These are phyloP conservation scores for Gastracanthus pulcherrimus DNA, from an alignment of 2,888 invertebrate genomes.

Conservation along the genomic window DNA sequence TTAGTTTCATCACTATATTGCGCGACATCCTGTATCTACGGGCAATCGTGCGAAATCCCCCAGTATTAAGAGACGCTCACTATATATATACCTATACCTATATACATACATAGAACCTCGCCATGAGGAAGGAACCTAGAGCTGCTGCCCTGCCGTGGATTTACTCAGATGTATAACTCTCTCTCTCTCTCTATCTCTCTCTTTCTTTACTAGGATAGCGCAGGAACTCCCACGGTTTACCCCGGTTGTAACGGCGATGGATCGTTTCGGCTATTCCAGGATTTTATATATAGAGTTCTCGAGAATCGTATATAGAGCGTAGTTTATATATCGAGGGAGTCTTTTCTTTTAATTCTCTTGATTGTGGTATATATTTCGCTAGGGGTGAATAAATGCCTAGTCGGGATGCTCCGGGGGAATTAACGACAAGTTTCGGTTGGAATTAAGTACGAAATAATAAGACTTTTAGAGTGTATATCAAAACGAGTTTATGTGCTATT, in stretches of 20 bases:
- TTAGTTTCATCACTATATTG: too few relatives aligned
- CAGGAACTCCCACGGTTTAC: neutral
- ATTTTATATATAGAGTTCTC: slow-evolving; percentile 13
- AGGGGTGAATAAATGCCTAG: neutral
- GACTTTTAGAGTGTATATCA: neutral
- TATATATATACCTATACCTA: too few relatives aligned
- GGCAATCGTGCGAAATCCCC: too few relatives aligned
- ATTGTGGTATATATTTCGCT: neutral
- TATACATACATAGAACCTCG: too few relatives aligned
- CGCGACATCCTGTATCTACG: too few relatives aligned
- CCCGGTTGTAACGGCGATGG: slow-evolving; percentile 2
- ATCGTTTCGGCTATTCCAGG: slow-evolving; percentile 18
- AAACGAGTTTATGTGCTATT: too few relatives aligned
- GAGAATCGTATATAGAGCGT: neutral
- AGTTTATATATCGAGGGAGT: neutral
- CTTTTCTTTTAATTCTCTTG: slow-evolving; percentile 14
- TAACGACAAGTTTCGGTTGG: neutral
- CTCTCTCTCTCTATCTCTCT: neutral
- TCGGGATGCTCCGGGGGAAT: neutral
- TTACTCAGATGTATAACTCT: neutral
- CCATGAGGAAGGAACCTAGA: too few relatives aligned
- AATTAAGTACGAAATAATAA: neutral
- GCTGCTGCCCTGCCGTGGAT: too few relatives aligned
- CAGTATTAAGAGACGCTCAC: too few relatives aligned
- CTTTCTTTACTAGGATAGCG: neutral